phyloP scores from a whole-genome alignment of 2,888 invertebrate genomes.

The Dioctria rufipes region DNA sequence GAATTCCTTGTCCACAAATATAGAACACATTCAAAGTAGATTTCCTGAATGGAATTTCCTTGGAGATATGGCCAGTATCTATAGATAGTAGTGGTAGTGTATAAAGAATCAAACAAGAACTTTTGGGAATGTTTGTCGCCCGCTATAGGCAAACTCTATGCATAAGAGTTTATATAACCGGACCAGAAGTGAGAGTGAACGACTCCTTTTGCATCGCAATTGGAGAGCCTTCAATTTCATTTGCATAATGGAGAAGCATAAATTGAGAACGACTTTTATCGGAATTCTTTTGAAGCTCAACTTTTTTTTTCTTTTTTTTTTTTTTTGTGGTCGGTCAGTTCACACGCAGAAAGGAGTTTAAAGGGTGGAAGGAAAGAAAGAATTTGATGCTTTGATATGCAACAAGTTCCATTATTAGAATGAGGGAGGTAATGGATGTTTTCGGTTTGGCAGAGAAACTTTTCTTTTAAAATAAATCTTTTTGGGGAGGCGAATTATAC shows the following conservation, averaged over 20 bases:
- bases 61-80: constrained; percentile 3
- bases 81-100: too few species aligned
- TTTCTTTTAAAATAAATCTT: too few species aligned
- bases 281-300: constrained; percentile 45
- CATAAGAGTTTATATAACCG: not conserved
- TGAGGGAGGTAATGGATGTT: not conserved
- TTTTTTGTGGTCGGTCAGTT: constrained; percentile 37
- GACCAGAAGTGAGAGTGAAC: constrained; percentile 8
- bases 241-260: constrained; percentile 53
- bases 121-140: not conserved
- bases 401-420: constrained; percentile 33
- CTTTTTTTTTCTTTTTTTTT: too few species aligned
- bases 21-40: constrained; percentile 31
- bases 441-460: not conserved
- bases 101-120: constrained; percentile 22
- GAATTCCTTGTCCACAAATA: constrained; percentile 30
- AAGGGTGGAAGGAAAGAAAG: not conserved
- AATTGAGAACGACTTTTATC: constrained; percentile 50
- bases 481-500: too few species aligned
- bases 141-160: too few species aligned
- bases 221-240: constrained; percentile 32
- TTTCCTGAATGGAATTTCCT: constrained; percentile 27
- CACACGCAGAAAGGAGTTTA: constrained; percentile 15
- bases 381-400: constrained; percentile 32
- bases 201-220: constrained; percentile 20